phyloP scores from a whole-genome alignment of 2,797 vertebrate genomes.

The Coregonus ussuriensis region DNA sequence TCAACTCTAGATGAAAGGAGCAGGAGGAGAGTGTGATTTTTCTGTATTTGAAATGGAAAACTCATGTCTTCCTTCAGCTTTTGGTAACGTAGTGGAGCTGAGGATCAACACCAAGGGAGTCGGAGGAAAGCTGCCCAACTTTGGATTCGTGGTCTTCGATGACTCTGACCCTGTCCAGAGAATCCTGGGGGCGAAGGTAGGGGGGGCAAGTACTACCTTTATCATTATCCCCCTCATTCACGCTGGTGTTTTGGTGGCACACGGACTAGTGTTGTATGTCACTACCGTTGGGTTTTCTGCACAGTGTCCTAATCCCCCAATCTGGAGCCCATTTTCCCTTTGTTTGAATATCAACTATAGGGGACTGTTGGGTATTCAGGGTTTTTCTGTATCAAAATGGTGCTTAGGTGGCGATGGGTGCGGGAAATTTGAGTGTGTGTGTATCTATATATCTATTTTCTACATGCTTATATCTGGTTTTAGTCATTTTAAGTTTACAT shows the following conservation, averaged over 20 bases:
- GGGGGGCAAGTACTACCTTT: conserved; percentile 65
- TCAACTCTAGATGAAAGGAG: too few relatives aligned
- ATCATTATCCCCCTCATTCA: conserved; percentile 64
- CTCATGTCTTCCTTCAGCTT: conserved; percentile 71
- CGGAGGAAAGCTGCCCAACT: conserved; percentile 95
- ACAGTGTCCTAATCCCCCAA: too few relatives aligned
- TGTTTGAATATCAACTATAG: background rate
- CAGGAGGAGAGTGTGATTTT: background rate
- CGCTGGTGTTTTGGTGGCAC: conserved; percentile 58
- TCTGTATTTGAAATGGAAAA: background rate
- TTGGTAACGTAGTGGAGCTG: conserved; percentile 95
- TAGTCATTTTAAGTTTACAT: too few relatives aligned
- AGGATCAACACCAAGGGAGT: conserved; percentile 98
- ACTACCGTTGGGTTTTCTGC: background rate
- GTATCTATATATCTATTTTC: too few relatives aligned
- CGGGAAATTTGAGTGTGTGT: too few relatives aligned
- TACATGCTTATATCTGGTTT: too few relatives aligned
- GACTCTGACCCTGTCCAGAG: conserved; percentile 94
- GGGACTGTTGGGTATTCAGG: background rate
- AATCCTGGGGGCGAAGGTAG: conserved; percentile 96
- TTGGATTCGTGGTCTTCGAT: conserved; percentile 98
- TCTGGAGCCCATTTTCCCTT: background rate
- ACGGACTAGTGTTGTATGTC: background rate
- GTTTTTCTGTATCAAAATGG: background rate
- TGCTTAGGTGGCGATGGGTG: too few relatives aligned